Evolutionary conservation across 2,888 invertebrate genomes (phyloP), one percentile per base, ranked within the genome.

Genomic region (Drosophila falleni): DNA sequence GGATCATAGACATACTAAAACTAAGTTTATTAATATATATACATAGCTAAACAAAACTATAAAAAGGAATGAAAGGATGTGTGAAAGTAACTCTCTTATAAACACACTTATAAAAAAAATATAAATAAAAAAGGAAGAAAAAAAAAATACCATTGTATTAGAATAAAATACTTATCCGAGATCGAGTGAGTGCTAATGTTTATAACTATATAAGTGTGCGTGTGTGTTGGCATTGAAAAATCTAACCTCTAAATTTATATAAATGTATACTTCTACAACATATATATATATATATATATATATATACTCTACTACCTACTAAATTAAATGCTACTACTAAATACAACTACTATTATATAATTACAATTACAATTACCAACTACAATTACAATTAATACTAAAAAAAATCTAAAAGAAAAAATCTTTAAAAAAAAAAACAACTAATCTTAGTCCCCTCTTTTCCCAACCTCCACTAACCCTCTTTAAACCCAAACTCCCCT

Each of bases 261-360:
- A 59, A 80, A 66, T 76, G 78, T 80, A 77, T 80, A 77, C 76
- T 77, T 77, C 65, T 59, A 39, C 19, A 56, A 66, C 83, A 81
- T 80, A 44, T 86, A 81, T 80, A 44, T 49, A 19, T 19, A 19
- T 19, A 19, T 5, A 6, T 26, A 26, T 50, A 29, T 60, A 63
- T 86, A 81, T 80, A 69, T 81, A 87, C 78, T 88, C 83, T 65
- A 82, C 73, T 68, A 82, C 63, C 72, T 87, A 78, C 65, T 71
- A 58, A 58, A 79, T 63, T 77, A 77, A 71, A 71, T 51, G 47
- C 59, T 60, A 68, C 59, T 67, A 71, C 53, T 63, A 73, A 63
- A 58, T 44, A 73, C 69, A 44, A 67, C 42, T 55, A 68, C 23
- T 46, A 69, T n/a, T 56, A 49, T 53, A 75, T 47, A 51, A 61